phyloP scores from a whole-genome alignment of 2,888 invertebrate genomes.

The Sesia bembeciformis region DNA sequence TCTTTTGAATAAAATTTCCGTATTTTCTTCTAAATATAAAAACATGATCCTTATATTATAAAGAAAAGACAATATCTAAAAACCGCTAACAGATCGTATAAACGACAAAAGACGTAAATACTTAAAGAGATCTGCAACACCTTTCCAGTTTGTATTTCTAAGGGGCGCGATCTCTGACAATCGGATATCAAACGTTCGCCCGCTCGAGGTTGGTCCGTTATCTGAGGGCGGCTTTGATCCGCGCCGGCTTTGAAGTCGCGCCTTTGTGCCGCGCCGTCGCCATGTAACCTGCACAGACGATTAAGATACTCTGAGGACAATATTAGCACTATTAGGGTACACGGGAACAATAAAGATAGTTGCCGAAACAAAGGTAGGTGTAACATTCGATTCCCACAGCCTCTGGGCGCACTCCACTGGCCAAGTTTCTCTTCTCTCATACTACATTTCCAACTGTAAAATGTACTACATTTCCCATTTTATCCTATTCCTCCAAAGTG shows the following conservation, averaged over 20 bases:
- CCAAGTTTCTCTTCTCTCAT: no score
- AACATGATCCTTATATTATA: no score
- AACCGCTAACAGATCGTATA: not conserved
- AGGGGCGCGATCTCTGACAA: constrained; percentile 43
- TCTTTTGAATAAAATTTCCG: no score
- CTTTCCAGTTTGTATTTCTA: constrained; percentile 34
- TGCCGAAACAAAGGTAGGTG: no score
- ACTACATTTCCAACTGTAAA: not conserved
- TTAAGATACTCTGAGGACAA: constrained; percentile 39
- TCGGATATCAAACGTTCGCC: constrained; percentile 55
- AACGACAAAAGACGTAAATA: not conserved
- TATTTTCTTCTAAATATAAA: no score
- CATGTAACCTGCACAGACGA: constrained; percentile 42
- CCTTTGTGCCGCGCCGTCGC: constrained; percentile 40
- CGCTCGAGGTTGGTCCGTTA: constrained; percentile 49
- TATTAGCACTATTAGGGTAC: constrained; percentile 11
- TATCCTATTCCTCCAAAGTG: no score
- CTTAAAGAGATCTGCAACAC: constrained; percentile 10
- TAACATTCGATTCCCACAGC: no score
- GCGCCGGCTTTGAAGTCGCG: constrained; percentile 42
- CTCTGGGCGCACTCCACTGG: no score
- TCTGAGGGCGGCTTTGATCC: constrained; percentile 38
- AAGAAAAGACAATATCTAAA: no score
- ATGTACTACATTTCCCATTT: not conserved
- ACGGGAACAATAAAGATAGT: no score